Conservation (phyloP, 2,888 invertebrate genomes). For the Cremastinae sp. region DNA sequence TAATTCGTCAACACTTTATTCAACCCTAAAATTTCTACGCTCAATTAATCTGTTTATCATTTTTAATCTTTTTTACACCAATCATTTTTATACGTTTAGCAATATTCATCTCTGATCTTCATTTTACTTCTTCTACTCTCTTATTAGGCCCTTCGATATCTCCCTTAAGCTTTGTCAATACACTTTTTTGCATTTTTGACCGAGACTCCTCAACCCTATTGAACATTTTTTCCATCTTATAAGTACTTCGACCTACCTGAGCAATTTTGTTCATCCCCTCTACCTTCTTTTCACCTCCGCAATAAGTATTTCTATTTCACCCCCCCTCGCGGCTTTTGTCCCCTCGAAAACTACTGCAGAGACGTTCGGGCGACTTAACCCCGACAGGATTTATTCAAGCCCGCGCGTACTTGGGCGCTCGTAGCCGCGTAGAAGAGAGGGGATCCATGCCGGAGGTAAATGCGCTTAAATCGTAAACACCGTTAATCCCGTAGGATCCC, state of each 20-base stretch:
- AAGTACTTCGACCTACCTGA: neutral
- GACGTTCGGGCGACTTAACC: constrained; percentile 61
- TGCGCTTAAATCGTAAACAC: constrained; percentile 76
- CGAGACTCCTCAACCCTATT: too few species aligned
- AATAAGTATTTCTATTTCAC: neutral
- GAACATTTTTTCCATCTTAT: too few species aligned
- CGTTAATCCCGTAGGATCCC: constrained; percentile 72
- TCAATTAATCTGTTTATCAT: too few species aligned
- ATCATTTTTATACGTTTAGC: too few species aligned
- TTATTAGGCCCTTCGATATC: too few species aligned
- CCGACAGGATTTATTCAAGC: constrained; percentile 70
- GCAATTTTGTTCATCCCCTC: neutral
- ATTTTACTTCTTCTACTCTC: too few species aligned
- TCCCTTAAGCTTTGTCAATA: too few species aligned
- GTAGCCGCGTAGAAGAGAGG: neutral
- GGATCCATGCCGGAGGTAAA: constrained; percentile 63
- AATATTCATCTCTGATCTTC: too few species aligned
- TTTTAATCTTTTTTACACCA: too few species aligned
- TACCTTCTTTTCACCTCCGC: neutral
- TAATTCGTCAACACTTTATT: too few species aligned
- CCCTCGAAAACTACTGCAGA: constrained; percentile 59
- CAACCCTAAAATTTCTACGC: too few species aligned
- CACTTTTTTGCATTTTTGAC: too few species aligned
- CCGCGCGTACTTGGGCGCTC: constrained; percentile 66
- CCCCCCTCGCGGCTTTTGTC: constrained; percentile 32